Base-by-base conservation (phyloP, 2,113 vertebrate genomes). In the Paradoxurus hermaphroditus region DNA sequence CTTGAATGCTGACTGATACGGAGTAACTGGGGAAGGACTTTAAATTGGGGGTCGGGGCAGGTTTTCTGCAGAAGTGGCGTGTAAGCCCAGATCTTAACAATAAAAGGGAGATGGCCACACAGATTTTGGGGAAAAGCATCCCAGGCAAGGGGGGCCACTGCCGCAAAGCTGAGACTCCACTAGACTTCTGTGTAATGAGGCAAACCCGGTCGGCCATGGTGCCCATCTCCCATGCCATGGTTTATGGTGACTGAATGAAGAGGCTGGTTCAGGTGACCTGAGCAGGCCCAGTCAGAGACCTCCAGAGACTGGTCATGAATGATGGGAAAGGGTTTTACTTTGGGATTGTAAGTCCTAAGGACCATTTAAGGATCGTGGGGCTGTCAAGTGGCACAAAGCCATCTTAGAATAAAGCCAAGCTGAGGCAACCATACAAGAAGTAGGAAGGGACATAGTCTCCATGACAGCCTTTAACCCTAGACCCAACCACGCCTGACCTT, bases 61-160 rank as follows among this genome's bases (percentile, higher is more conserved):
- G 10, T 16, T 49, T 77, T 68, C 83, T 31, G 36, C 79, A 56
- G 49, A 91, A 23, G 14, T 36, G 46, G 72, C 18, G 51, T 18
- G 63, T 68, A 49, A 92, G 21, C 78, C 86, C 51, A 97, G 67
- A 85, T 95, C 51, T 88, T 91, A 93, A 46, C 53, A 51, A 85
- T 25, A 86, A 70, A 88, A 79, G 65, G 15, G 78, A 86, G 65
- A 56, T 2, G 34, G 49, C 14, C 36, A 41, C 36, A 70, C 3
- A 59, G 59, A 53, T 87, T 72, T 75, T n/a, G 12, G 23, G 53
- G 4, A 14, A 75, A 92, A 36, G 44, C 18, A 51, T 79, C 97
- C 67, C 19, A 46, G 78, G 89, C 25, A 82, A 63, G 90, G 56
- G 13, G 6, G 51, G 49, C 1, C 36, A 51, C 11, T 29, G n/a